phyloP scores from a whole-genome alignment of 2,113 vertebrate species.

The Ailurus styani region DNA sequence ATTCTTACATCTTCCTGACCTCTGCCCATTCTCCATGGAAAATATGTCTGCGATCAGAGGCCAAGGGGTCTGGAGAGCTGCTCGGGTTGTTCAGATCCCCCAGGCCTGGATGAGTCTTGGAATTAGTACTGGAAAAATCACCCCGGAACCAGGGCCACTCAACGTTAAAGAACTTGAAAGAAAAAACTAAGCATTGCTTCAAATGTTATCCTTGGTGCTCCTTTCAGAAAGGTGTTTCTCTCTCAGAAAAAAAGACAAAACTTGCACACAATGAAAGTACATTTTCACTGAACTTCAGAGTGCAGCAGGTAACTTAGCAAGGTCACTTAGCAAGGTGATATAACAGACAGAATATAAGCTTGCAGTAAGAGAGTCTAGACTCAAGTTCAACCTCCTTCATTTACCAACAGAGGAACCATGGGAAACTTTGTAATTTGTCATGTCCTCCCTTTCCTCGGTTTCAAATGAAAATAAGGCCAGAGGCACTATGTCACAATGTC shows the following conservation, averaged over 20 bases:
- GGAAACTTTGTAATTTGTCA: neutral
- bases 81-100: neutral
- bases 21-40: neutral
- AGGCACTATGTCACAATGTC: too few relatives aligned
- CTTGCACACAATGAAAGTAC: neutral
- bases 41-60: neutral
- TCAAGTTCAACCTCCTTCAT: neutral
- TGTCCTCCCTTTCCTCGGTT: neutral
- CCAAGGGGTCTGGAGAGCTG: too few relatives aligned
- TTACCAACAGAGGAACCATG: neutral
- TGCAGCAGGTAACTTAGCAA: neutral
- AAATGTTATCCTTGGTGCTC: neutral
- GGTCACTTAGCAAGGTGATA: neutral
- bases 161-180: neutral
- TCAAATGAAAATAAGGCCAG: neutral
- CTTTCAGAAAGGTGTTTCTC: neutral
- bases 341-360: neutral
- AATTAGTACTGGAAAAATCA: neutral
- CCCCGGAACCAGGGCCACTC: neutral
- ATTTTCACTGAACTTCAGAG: neutral
- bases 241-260: constrained; percentile 10
- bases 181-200: neutral
- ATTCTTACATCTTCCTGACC: neutral
- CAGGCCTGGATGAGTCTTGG: neutral
- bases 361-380: neutral